These are phyloP conservation scores for Hydrolagus affinis DNA, from an alignment of 2,113 vertebrate genomes.

Conservation along the genomic window DNA sequence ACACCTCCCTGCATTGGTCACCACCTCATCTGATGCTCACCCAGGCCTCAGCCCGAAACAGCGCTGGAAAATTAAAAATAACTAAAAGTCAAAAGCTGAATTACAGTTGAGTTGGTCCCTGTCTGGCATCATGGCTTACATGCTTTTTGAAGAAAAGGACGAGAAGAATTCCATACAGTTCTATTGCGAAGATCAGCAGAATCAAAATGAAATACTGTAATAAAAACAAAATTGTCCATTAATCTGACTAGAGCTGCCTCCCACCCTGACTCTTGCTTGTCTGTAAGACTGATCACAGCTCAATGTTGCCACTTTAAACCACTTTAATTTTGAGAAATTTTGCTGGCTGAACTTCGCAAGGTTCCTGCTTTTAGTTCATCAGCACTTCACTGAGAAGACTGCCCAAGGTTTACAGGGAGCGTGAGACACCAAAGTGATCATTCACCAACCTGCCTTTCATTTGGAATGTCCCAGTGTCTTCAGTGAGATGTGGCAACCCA, in stretches of 20 bases:
- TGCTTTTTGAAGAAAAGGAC: conserved; percentile 46
- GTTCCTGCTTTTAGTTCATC: too few species aligned
- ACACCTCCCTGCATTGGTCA: too few species aligned
- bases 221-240: neutral
- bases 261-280: neutral
- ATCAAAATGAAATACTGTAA: conserved; percentile 49
- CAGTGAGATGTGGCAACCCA: too few species aligned
- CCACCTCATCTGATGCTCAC: too few species aligned
- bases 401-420: too few species aligned
- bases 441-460: too few species aligned
- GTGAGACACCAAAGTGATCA: too few species aligned
- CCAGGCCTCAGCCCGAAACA: neutral
- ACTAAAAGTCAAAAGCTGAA: neutral
- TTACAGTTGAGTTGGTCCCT: neutral
- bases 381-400: too few species aligned
- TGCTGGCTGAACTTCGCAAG: too few species aligned
- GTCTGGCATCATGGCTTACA: conserved; percentile 33
- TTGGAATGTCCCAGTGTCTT: too few species aligned
- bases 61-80: neutral
- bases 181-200: conserved; percentile 39
- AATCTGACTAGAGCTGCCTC: neutral
- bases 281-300: neutral
- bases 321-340: neutral
- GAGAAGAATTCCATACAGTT: conserved; percentile 39
- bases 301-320: neutral